Evolutionary conservation across 2,113 vertebrate species (phyloP), one percentile per base, ranked within the genome.

Genomic region (Lathamus discolor): DNA sequence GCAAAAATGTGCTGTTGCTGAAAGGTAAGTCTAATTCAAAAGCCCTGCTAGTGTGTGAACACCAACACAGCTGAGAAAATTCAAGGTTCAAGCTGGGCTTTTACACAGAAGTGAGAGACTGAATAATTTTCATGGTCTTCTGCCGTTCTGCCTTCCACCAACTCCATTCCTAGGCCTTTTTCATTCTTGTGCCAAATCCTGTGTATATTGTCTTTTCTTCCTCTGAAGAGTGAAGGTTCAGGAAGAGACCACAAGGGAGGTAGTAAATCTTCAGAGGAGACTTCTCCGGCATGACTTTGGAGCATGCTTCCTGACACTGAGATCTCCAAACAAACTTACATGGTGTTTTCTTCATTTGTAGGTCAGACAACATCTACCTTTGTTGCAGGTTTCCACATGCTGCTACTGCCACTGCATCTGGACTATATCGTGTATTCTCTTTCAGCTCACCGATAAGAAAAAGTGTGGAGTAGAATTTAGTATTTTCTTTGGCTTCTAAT

Each of bases 281-380:
- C 35, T 88, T 97, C 37, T 41, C 41, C 74, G 77, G 18, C 35
- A 9, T 94, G 80, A 83, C 51, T 55, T 54, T 17, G 49, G 68
- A 86, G 74, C 43, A n/a, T 13, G 1, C 4, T 82, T 96, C 67
- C 46, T 94, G 63, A 72, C 46, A 28, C 8, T 7, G 35, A 68
- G 67, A 81, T 48, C 75, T 87, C 41, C 28, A 19, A 94, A 72
- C 44, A 93, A 62, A 72, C 8, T 62, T 91, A 39, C 1, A 28
- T 1, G 8, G 11, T 83, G 28, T 62, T 76, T 68, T 83, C 59
- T 86, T 90, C 73, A 77, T 64, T 85, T 91, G 22, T 90, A 94
- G 41, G 46, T 96, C 86, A 95, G 68, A 78, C 82, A 83, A 35
- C 39, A 29, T 94, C 89, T 95, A 41, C 67, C 61, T 95, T 96